A percentile compares a stretch with the other conserved stretches of the same genome.
Conservation (phyloP, 2,113 vertebrate genomes). For the Orientallactaga bullata region DNA sequence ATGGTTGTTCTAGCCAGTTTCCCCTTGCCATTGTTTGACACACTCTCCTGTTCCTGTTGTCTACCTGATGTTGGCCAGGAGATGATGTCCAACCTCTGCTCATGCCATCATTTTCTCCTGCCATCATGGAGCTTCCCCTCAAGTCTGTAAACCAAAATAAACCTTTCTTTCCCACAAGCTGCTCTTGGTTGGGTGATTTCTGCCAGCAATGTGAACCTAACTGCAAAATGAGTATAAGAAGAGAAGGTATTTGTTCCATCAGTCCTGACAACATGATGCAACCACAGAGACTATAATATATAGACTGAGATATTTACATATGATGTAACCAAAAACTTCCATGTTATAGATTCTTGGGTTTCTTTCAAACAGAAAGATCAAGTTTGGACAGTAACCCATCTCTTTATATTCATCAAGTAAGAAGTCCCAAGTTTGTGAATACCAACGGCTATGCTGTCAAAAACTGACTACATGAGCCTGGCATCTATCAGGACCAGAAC, state of each 20-base stretch:
- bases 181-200: too few relatives aligned
- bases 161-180: too few relatives aligned
- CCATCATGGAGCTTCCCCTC: too few relatives aligned
- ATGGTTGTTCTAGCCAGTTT: too few relatives aligned
- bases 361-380: background rate
- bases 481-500: background rate
- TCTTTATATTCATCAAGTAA: background rate
- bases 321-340: background rate
- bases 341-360: background rate
- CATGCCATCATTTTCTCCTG: too few relatives aligned
- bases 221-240: background rate
- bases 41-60: too few relatives aligned
- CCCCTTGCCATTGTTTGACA: too few relatives aligned
- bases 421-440: slow-evolving; percentile 13
- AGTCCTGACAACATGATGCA: background rate
- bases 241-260: background rate
- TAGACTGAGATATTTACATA: background rate
- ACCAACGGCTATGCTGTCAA: background rate
- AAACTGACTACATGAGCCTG: background rate
- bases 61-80: too few relatives aligned
- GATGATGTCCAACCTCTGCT: too few relatives aligned
- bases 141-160: too few relatives aligned
- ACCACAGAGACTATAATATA: background rate
- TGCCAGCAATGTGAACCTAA: too few relatives aligned
- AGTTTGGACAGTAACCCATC: background rate